phyloP scores from a whole-genome alignment of 1,140 invertebrate species.

The Leptopilina clavipes region DNA sequence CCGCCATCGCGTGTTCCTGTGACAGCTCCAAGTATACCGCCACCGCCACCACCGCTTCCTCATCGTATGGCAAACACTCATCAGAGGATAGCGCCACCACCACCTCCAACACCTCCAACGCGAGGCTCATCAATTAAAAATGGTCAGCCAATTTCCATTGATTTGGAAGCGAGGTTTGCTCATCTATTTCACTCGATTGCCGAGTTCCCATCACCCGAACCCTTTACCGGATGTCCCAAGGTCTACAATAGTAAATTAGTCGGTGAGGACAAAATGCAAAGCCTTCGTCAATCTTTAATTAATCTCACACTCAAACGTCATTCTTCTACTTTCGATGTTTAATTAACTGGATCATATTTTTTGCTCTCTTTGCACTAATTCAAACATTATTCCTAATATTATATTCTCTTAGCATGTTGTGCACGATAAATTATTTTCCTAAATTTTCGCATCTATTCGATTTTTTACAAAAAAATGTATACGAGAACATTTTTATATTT shows the following conservation, averaged over 20 bases:
- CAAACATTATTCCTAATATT: not conserved
- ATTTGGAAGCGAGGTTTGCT: constrained; percentile 74
- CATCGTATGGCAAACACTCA: constrained; percentile 62
- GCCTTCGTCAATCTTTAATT: constrained; percentile 33
- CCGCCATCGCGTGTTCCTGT: constrained; percentile 64
- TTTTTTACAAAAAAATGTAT: no score
- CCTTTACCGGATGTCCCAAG: constrained; percentile 73
- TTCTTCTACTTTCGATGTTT: constrained; percentile 50
- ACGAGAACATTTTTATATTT: no score
- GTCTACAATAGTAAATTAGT: constrained; percentile 76
- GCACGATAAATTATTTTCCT: no score
- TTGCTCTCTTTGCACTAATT: not conserved
- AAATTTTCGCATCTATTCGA: no score
- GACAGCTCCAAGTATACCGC: constrained; percentile 67
- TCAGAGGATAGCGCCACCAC: constrained; percentile 59
- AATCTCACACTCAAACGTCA: constrained; percentile 45
- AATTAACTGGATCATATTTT: constrained; percentile 20
- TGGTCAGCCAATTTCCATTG: constrained; percentile 61
- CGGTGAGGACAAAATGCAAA: constrained; percentile 63
- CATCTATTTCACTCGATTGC: constrained; percentile 74
- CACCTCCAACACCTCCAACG: constrained; percentile 61
- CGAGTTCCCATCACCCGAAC: constrained; percentile 74
- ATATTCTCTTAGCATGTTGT: no score
- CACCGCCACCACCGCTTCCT: constrained; percentile 69
- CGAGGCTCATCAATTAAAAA: constrained; percentile 61